Base-by-base conservation (phyloP, 2,797 vertebrate species). In the Liasis olivaceus region DNA sequence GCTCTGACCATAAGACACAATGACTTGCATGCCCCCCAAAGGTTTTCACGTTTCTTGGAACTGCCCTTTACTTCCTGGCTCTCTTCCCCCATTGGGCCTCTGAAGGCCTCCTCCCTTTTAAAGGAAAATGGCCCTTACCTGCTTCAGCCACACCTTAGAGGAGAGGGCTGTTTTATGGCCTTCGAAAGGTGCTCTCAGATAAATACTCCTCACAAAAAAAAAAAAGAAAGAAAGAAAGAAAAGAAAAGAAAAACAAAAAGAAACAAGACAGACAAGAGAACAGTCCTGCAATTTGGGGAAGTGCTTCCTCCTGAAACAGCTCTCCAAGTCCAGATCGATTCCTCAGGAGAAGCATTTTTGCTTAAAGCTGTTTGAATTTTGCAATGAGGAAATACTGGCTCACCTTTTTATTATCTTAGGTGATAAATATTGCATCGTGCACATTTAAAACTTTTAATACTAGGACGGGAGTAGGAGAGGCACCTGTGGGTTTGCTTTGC, bases 371-470 rank as follows among this genome's bases (percentile, higher is more conserved):
- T 96, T 94, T 72, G 95, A 95, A 26, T 96, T 62, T 95, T 95
- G 95, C 92, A 96, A 95, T 77, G 88, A 95, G 94, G 93, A 96
- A 97, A 94, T 91, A 89, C 95, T 91, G 92, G 54, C 81, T 89
- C 92, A 95, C 93, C 96, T 97, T 97, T 98, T 97, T 97, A 98
- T 97, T 93, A 95, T 97, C 92, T 89, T 93, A 91, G 87, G 94
- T 98, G 96, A 98, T 98, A 97, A 98, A 98, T 98, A 98, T 98
- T 98, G 97, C 97, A 98, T 98, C 36, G 94, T 94, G 95, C 94
- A 91, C 94, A 93, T 97, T 96, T 96, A 97, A 97, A 97, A 98
- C 97, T 97, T 96, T 97, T 96, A 97, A 96, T 96, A 97, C 95
- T 89, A 87, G 89, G 95, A 15, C 5, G 2, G 54, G 92, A 95